phyloP scores from a whole-genome alignment of 1,140 invertebrate species.

The Drosophila mauritiana region DNA sequence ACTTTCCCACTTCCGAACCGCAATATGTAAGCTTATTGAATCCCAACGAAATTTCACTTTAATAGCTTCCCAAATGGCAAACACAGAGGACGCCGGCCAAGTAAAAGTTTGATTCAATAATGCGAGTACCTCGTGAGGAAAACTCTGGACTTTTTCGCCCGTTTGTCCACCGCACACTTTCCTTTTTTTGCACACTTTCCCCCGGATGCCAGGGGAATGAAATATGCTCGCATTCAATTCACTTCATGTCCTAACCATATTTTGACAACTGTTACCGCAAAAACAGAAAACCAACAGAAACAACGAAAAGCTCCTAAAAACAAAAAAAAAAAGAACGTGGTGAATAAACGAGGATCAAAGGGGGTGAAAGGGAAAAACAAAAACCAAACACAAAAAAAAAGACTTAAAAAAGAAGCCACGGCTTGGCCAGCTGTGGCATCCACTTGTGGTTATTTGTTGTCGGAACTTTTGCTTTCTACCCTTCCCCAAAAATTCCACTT shows the following conservation, averaged over 20 bases:
- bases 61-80: conserved; percentile 30
- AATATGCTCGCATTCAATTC: conserved; percentile 51
- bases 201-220: conserved; percentile 24
- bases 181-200: conserved; percentile 3
- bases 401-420: conserved; percentile 18
- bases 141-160: conserved; percentile 8
- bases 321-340: neutral
- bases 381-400: conserved; percentile 9
- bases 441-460: conserved; percentile 80
- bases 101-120: conserved; percentile 44
- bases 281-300: conserved; percentile 63
- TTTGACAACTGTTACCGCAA: conserved; percentile 81
- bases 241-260: conserved; percentile 69
- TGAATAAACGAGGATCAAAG: neutral
- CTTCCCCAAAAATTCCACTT: neutral
- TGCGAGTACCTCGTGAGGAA: conserved; percentile 17
- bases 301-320: conserved; percentile 39
- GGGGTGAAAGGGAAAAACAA: conserved; percentile 11
- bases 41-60: conserved; percentile 31
- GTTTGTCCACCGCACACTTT: conserved; percentile 2
- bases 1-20: neutral
- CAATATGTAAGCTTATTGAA: conserved; percentile 12
- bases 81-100: conserved; percentile 10
- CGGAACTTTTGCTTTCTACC: conserved; percentile 74
- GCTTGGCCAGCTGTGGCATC: conserved; percentile 72